A percentile compares a stretch with the other conserved stretches of the same genome.
Evolutionary conservation across 2,113 vertebrate species (phyloP).

Genomic region (human): DNA sequence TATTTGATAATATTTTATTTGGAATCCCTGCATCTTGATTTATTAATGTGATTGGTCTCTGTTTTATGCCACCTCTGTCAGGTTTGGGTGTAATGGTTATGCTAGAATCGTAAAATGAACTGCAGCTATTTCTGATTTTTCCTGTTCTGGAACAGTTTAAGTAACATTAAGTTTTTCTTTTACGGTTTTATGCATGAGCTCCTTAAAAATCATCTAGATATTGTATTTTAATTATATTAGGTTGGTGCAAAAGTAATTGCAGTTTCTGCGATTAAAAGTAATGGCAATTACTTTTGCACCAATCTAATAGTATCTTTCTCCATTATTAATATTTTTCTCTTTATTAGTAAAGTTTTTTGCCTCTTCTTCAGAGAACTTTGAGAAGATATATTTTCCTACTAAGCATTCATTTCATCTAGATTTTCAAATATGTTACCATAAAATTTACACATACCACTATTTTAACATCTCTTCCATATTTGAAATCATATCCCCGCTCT

Average conservation of each 20-base stretch:
- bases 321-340: constrained; percentile 9
- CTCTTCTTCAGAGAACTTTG: not conserved
- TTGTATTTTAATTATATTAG: not conserved
- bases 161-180: not conserved
- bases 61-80: not conserved
- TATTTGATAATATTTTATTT: not conserved
- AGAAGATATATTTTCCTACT: not conserved
- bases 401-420: not conserved
- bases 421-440: not conserved
- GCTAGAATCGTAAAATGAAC: not conserved
- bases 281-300: no score
- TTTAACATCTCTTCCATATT: not conserved
- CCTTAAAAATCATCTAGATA: not conserved
- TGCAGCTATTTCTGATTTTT: not conserved
- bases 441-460: not conserved
- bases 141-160: not conserved
- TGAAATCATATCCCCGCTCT: not conserved
- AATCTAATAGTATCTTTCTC: not conserved
- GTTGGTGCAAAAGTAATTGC: no score
- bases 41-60: not conserved
- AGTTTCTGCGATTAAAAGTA: no score
- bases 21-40: not conserved
- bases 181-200: not conserved
- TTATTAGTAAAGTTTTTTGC: not conserved
- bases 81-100: not conserved